Base-by-base conservation (phyloP, 2,113 vertebrate genomes). In the Hymenochirus boettgeri region DNA sequence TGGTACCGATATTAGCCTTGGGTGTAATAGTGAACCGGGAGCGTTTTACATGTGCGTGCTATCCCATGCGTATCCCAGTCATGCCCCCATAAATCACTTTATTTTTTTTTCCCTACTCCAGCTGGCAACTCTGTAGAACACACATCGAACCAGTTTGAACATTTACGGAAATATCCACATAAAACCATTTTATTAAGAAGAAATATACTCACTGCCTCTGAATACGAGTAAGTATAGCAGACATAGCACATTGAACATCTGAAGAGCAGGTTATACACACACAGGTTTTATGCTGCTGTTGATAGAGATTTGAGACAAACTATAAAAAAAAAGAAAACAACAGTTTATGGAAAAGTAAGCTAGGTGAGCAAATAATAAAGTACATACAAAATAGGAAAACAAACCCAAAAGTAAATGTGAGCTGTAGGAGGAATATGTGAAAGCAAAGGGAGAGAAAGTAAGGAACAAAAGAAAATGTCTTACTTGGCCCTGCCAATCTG, bases 191-290 rank as follows among this genome's bases (percentile, higher is more conserved):
- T 6, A 31, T 5, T 85, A 42, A 15, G 17, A 15, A 42, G 3
- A 42, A 8, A 37, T 27, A 69, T 60, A 82, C 93, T 93, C 80
- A 96, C 93, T 94, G 94, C 64, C 92, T 91, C 82, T 96, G 93
- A 70, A 96, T 94, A 47, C 92, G 86, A 2, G 89, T 91, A 63
- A 96, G 89, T 46, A 96, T 77, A 0, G 92, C 89, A 0, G 89
- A 88, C 46, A 96, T 86, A 27, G 91, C 91, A 0, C 92, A 91
- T 77, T 95, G 93, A 60, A 96, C 91, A 71, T 96, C 93, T 1
- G 89, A 88, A 0, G 81, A 71, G 1, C 91, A 92, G 70, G 90
- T 92, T 2, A 92, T 93, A 74, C 89, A 94, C 8, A 96, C 91
- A 18, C 94, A 90, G 0, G 91, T 89, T 70, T 89, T 89, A 71